Evolutionary conservation across 2,113 vertebrate species (phyloP), one percentile per base, ranked within the genome.

Genomic region (Phoxinus phoxinus): DNA sequence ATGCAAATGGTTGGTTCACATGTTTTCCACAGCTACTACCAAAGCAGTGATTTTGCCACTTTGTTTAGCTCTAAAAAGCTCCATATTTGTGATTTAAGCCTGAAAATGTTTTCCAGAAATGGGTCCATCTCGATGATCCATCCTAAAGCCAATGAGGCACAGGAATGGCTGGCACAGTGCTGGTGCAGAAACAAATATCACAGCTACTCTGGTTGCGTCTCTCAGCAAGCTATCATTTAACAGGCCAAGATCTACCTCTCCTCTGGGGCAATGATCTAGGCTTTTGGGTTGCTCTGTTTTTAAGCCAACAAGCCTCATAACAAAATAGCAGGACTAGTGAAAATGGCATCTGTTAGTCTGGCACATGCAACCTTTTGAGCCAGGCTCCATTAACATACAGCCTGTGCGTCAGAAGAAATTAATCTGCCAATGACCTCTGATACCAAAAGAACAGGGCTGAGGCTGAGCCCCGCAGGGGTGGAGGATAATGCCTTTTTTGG

Each of bases 361-460:
- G 37, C 79, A 67, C 35, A 65, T 67, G 61, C 79, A 81, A 65
- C 79, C 77, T 67, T 81, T 81, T 81, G 59, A 65, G 79, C 79
- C 15, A 17, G 37, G 83, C 61, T 77, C 41, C 83, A 84, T 87
- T 84, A 84, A 59, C 69, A 61, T 35, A 46, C 5, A 85, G 86
- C 48, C 65, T 86, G 73, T 89, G 88, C 86, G 84, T 93, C 90
- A 94, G 89, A 89, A 86, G 58, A 90, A 85, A 91, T 92, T 90
- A 93, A 91, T 93, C 90, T 92, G 83, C 87, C 77, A 84, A 84
- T 84, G 87, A 86, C 74, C 90, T 91, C 86, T 91, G 87, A 89
- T 88, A 84, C 82, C 86, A 85, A 89, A 89, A 83, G 61, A 84
- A 90, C 73, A 30, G 73, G 37, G 41, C 59, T 84, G 30, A 71